Evolutionary conservation across 2,797 vertebrate genomes (phyloP).

Genomic region (Phylloscopus collybita): DNA sequence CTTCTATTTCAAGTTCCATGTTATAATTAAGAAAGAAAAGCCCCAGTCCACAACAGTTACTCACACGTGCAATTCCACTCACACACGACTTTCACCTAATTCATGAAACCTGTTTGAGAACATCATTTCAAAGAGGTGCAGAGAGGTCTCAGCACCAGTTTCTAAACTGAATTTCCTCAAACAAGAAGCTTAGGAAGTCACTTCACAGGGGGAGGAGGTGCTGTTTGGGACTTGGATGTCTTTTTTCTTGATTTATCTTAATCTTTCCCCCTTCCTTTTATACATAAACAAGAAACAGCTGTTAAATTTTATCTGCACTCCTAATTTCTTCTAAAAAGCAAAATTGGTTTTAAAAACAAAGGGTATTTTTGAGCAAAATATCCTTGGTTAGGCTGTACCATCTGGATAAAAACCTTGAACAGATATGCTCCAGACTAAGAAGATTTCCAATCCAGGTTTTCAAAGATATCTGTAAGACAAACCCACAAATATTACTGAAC

Average conservation of each 20-base stretch:
- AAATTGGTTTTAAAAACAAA: not conserved
- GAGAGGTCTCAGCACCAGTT: not conserved
- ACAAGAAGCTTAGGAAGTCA: not conserved
- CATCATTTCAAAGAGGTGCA: not conserved
- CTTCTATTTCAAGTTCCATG: not conserved
- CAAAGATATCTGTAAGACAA: not conserved
- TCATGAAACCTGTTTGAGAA: not conserved
- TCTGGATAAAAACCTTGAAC: not conserved
- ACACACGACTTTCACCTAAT: not conserved
- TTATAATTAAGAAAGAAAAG: not conserved
- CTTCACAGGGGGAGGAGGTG: fast-evolving
- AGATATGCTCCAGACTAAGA: not conserved
- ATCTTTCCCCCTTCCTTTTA: not conserved
- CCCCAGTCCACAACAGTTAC: not conserved
- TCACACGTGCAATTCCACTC: not conserved
- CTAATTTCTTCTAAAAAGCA: not conserved
- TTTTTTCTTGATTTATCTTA: not conserved
- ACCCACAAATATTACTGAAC: not conserved
- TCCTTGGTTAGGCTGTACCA: not conserved
- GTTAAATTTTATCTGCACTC: not conserved
- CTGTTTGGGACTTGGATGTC: not conserved
- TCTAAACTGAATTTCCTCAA: not conserved
- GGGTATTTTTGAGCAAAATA: not conserved
- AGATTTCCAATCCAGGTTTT: not conserved
- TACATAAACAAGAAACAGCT: not conserved